Base-by-base conservation (phyloP, 2,888 invertebrate species). In the Orchesella flavescens region DNA sequence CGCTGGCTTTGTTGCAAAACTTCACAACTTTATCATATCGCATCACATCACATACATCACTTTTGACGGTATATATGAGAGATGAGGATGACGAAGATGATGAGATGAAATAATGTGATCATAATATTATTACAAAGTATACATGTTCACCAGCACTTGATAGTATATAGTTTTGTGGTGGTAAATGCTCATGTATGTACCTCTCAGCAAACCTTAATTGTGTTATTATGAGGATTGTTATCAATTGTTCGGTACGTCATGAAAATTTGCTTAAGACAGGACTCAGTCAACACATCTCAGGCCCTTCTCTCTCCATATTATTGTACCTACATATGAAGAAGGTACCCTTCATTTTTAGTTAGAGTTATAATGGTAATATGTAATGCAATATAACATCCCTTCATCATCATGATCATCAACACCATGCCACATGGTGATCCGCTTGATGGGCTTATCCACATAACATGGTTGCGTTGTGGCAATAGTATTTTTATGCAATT, bases 231-330 rank as follows among this genome's bases (percentile, higher is more conserved):
- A 9, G 69, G 68, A 71, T 71, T 78, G 69, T 78, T 69, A 53
- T 78, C 78, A 69, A 78, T 78, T 78, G 78, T 78, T 78, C 71
- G 61, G 44, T 61, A 21, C 59, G 73, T 65, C 57, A 66, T 66
- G 66, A 55, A n/a, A 15, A n/a, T 15, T n/a, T 55, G 55, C 23
- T 61, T n/a, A 61, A 61, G 23, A 61, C 21, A 23, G 19, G 19
- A 21, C 17, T 61, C 17, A 23, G 55, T 55, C 17, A 17, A 55
- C 34, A 34, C 34, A 34, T 34, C 34, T 34, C 34, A 34, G 34
- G 34, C 34, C 34, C 34, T 7, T 34, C 34, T 34, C 34, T 34
- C 34, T 7, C 2, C 7, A 34, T 34, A 34, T 4, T 34, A 2
- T 34, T 34, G 34, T n/a, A n/a, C n/a, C n/a, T n/a, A n/a, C n/a